Percentiles rank a stretch among this genome's conserved stretches.
Conservation (phyloP, 1,140 invertebrate genomes). For the Bombus breviceps region DNA sequence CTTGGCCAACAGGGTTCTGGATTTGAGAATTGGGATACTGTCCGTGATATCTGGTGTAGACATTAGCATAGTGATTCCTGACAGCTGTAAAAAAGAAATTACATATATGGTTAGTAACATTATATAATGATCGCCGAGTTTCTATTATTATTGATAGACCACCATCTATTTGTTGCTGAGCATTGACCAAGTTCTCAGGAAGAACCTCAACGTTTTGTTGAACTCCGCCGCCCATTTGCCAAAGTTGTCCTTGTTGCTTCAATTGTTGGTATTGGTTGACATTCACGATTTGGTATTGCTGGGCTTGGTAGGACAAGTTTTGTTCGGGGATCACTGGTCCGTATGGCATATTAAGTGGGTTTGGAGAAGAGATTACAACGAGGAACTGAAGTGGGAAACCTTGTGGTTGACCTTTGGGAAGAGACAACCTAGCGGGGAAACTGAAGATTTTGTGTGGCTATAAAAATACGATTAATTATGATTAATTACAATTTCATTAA, state of each 20-base stretch:
- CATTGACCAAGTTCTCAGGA: slow-evolving; percentile 59
- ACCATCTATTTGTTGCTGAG: slow-evolving; percentile 43
- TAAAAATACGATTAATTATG: slow-evolving; percentile 49
- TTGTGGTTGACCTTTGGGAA: slow-evolving; percentile 84
- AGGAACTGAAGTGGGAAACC: slow-evolving; percentile 86
- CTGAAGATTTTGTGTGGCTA: slow-evolving; percentile 82
- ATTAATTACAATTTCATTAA: not conserved
- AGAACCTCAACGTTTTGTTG: slow-evolving; percentile 73
- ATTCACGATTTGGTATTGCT: slow-evolving; percentile 75
- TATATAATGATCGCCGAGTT: not conserved
- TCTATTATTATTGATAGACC: not conserved
- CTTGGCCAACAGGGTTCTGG: slow-evolving; percentile 68
- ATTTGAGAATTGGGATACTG: slow-evolving; percentile 72
- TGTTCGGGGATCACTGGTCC: slow-evolving; percentile 72
- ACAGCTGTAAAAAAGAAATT: slow-evolving; percentile 36
- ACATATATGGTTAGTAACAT: not conserved
- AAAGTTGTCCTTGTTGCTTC: slow-evolving; percentile 39
- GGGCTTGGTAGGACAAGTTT: slow-evolving; percentile 70
- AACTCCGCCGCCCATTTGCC: slow-evolving; percentile 49
- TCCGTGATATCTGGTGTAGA: slow-evolving; percentile 74
- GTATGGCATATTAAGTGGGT: slow-evolving; percentile 65
- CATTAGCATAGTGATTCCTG: slow-evolving; percentile 66
- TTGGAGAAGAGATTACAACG: slow-evolving; percentile 84
- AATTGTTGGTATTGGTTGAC: slow-evolving; percentile 73
- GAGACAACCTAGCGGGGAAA: slow-evolving; percentile 84